Evolutionary conservation across 2,113 vertebrate genomes (phyloP).

Genomic region (Crotophaga sulcirostris): DNA sequence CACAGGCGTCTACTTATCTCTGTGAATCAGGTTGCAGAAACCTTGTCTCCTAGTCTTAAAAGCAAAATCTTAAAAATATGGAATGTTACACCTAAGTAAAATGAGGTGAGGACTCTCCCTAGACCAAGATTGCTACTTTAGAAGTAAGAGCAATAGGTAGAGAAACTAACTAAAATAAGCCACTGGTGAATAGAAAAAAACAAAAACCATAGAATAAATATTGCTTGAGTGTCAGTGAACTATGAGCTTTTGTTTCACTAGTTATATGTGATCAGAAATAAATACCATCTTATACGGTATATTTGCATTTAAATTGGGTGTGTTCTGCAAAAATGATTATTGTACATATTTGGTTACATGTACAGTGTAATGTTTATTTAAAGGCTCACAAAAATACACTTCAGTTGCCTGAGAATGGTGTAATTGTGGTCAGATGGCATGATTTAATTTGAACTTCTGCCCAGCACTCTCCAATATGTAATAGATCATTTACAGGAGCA

Average conservation of each 20-base stretch:
- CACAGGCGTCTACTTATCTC: background rate
- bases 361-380: background rate
- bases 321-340: background rate
- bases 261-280: background rate
- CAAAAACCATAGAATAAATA: background rate
- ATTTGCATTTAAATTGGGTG: background rate
- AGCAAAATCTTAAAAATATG: background rate
- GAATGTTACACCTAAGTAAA: background rate
- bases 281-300: background rate
- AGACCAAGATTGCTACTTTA: background rate
- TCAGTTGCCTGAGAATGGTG: conserved; percentile 22
- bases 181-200: background rate
- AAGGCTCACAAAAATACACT: conserved; percentile 11
- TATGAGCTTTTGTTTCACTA: background rate
- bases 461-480: conserved; percentile 40
- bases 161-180: background rate
- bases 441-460: background rate
- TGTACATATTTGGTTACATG: background rate
- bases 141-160: background rate
- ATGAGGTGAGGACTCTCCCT: background rate
- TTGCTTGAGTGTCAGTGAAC: background rate
- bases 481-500: conserved; percentile 52
- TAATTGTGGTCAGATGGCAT: conserved; percentile 60
- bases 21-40: background rate
- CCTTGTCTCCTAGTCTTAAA: background rate